phyloP scores from a whole-genome alignment of 2,888 invertebrate genomes.

The Ormia ochracea region DNA sequence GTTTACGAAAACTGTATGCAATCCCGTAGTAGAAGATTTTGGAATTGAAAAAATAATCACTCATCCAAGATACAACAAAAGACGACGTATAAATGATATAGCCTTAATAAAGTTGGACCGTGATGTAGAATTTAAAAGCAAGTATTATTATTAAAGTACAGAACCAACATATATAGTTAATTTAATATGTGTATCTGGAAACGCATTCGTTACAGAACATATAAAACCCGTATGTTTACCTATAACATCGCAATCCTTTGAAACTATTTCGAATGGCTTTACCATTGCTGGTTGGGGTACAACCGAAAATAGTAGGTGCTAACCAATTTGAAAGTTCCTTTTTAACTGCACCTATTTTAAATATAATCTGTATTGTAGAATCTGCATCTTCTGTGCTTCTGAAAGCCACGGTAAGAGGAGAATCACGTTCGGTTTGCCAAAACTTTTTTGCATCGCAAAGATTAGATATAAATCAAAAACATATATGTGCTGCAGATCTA shows the following conservation, averaged over 20 bases:
- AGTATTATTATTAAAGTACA: no score
- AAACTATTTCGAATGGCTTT: constrained; percentile 59
- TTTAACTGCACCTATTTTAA: not conserved
- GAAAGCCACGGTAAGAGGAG: constrained; percentile 66
- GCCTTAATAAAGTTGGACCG: constrained; percentile 78
- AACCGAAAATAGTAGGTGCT: constrained; percentile 65
- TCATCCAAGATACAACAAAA: constrained; percentile 78
- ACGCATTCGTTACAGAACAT: constrained; percentile 63
- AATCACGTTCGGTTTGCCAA: constrained; percentile 65
- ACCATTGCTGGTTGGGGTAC: constrained; percentile 73
- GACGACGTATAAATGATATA: constrained; percentile 79
- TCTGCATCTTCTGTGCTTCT: constrained; percentile 65
- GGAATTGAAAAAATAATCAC: constrained; percentile 73
- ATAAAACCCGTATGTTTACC: constrained; percentile 73
- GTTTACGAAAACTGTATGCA: constrained; percentile 68
- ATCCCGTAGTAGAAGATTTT: constrained; percentile 75
- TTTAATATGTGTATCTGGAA: no score
- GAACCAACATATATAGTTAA: no score
- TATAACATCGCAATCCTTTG: constrained; percentile 62
- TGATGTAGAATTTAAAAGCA: constrained; percentile 67
- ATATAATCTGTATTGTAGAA: not conserved
- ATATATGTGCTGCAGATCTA: constrained; percentile 71
- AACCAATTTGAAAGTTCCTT: not conserved
- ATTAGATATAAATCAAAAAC: constrained; percentile 67
- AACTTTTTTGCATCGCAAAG: constrained; percentile 63